Percentiles rank a stretch among this genome's conserved stretches.
Evolutionary conservation across 2,113 vertebrate species (phyloP).

Genomic region (Bujurquina vittata): DNA sequence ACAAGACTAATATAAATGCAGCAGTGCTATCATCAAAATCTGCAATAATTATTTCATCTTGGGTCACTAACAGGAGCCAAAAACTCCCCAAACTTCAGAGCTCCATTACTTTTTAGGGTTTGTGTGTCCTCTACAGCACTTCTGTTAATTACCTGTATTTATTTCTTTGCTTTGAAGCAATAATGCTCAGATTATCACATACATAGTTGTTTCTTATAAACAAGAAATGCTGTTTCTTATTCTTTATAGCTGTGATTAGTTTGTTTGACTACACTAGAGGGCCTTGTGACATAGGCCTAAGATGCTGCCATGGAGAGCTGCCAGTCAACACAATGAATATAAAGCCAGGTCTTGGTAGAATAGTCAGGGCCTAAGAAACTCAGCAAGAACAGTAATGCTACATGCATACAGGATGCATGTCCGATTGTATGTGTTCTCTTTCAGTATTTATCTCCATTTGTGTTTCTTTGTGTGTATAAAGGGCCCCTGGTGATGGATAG

Average conservation of each 20-base stretch:
- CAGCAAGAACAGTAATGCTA: slow-evolving; percentile 28
- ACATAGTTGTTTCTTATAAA: slow-evolving; percentile 10
- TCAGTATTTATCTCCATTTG: slow-evolving; percentile 51
- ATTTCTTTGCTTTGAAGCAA: background rate
- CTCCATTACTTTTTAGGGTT: background rate
- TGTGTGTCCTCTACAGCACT: background rate
- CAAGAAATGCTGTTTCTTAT: slow-evolving; percentile 21
- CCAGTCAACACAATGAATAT: slow-evolving; percentile 31
- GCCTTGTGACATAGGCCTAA: slow-evolving; percentile 16
- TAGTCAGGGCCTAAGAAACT: slow-evolving; percentile 39
- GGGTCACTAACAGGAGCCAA: background rate
- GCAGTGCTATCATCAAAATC: background rate
- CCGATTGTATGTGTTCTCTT: slow-evolving; percentile 41
- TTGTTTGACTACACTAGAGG: slow-evolving; percentile 32
- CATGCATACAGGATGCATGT: slow-evolving; percentile 22
- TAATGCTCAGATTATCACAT: background rate
- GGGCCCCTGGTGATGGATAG: slow-evolving; percentile 80
- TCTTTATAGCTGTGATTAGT: slow-evolving; percentile 25
- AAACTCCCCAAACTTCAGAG: background rate
- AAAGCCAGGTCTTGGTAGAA: slow-evolving; percentile 27
- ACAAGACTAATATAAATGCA: background rate
- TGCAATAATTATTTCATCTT: background rate
- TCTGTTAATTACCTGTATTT: no score
- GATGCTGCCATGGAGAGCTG: background rate
- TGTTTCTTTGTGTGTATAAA: slow-evolving; percentile 24